Conservation (phyloP, 2,888 invertebrate genomes). For the Lasioglossum pauxillum region DNA sequence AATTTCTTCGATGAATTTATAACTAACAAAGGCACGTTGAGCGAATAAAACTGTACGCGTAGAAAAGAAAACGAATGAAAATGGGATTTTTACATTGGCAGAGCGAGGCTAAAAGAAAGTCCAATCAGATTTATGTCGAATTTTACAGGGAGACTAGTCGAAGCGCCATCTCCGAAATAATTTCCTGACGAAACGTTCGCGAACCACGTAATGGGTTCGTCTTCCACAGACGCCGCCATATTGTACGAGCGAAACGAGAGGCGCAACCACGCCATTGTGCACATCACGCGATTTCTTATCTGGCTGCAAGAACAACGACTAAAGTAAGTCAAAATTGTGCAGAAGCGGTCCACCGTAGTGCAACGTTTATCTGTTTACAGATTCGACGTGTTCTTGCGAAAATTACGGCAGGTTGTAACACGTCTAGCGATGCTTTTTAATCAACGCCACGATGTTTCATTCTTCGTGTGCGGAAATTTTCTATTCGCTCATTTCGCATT, state of each 20-base stretch:
- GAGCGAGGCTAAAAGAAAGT: not conserved
- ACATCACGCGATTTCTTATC: constrained; percentile 45
- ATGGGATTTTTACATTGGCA: not conserved
- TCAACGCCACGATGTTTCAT: constrained; percentile 49
- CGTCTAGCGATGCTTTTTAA: constrained; percentile 45
- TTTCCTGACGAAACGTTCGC: constrained; percentile 17
- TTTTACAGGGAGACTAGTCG: not conserved
- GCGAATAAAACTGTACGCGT: not conserved
- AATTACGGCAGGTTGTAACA: not conserved
- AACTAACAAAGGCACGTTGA: not conserved
- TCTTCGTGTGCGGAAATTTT: constrained; percentile 1
- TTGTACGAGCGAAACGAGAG: constrained; percentile 63
- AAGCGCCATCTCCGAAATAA: constrained; percentile 49
- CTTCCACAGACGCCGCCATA: constrained; percentile 63
- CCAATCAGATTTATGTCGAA: not conserved
- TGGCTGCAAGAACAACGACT: not conserved
- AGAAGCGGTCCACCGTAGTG: not conserved
- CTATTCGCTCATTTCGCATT: constrained; percentile 7
- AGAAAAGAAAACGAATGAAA: not conserved
- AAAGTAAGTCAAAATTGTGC: constrained; percentile 23
- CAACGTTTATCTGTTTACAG: not conserved
- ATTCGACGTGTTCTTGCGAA: not conserved
- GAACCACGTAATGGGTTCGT: constrained; percentile 63
- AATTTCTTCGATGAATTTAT: not conserved
- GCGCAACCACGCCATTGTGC: constrained; percentile 74